phyloP scores from a whole-genome alignment of 2,888 invertebrate species.

The Lepidochrysops patricia region DNA sequence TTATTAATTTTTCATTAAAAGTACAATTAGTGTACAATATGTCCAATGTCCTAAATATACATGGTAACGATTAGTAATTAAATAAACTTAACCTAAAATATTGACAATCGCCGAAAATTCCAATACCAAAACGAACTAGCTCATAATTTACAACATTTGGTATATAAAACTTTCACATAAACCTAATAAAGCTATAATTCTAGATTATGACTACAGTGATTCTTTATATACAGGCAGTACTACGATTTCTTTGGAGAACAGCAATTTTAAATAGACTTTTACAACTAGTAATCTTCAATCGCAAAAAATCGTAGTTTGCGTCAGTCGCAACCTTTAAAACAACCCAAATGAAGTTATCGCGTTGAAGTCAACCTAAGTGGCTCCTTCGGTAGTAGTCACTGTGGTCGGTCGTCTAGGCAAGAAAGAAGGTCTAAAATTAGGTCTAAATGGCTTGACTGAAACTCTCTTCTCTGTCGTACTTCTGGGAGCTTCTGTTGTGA shows the following conservation, averaged over 20 bases:
- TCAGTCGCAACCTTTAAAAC: constrained; percentile 23
- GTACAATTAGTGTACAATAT: constrained; percentile 52
- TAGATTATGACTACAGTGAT: constrained; percentile 62
- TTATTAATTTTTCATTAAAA: constrained; percentile 29
- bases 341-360: constrained; percentile 25
- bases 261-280: constrained; percentile 5
- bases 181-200: constrained; percentile 67
- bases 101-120: constrained; percentile 65
- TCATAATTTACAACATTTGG: constrained; percentile 69
- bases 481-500: constrained; percentile 53
- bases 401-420: constrained; percentile 51
- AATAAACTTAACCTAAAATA: constrained; percentile 53
- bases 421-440: constrained; percentile 56
- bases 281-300: constrained; percentile 6
- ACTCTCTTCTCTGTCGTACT: constrained; percentile 56
- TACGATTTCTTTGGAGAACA: constrained; percentile 19
- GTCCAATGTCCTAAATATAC: constrained; percentile 37
- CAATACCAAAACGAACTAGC: constrained; percentile 63
- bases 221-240: constrained; percentile 39
- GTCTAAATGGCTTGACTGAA: constrained; percentile 53
- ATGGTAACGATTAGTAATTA: constrained; percentile 62
- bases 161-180: constrained; percentile 61
- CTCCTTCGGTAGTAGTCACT: constrained; percentile 34
- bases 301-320: constrained; percentile 21
- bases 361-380: constrained; percentile 25